phyloP scores from a whole-genome alignment of 2,888 invertebrate genomes.

The Dascillus cervinus region DNA sequence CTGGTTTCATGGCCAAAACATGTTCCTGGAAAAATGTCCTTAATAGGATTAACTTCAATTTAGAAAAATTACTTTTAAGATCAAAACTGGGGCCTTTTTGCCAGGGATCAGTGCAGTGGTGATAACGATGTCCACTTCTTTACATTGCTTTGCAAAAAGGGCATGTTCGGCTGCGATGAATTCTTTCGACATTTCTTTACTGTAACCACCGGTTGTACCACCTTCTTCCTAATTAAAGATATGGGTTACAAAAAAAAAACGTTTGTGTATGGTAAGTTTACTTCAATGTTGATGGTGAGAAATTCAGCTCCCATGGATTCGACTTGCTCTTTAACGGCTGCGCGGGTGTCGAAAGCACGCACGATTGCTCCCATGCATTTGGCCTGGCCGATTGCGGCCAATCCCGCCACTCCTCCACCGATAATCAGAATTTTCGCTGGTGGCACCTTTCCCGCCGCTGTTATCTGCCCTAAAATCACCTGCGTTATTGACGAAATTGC shows the following conservation, averaged over 20 bases:
- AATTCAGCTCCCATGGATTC: constrained; percentile 86
- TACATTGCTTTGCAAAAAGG: constrained; percentile 77
- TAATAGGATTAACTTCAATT: neutral
- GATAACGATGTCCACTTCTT: constrained; percentile 79
- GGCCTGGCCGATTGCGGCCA: constrained; percentile 80
- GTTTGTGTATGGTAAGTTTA: too few relatives aligned
- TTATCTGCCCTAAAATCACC: constrained; percentile 66
- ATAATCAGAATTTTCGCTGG: constrained; percentile 83
- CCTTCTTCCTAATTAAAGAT: constrained; percentile 68
- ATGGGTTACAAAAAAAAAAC: too few relatives aligned
- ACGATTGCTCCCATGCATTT: constrained; percentile 86
- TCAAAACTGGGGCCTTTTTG: constrained; percentile 71
- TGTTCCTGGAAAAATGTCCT: constrained; percentile 51
- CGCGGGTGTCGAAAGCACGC: constrained; percentile 78
- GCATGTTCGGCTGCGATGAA: constrained; percentile 82
- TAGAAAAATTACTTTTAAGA: constrained; percentile 56
- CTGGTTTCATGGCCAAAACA: constrained; percentile 74
- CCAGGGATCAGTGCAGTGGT: constrained; percentile 88
- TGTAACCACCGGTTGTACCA: constrained; percentile 66
- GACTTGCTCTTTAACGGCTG: constrained; percentile 76
- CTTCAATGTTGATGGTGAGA: constrained; percentile 64
- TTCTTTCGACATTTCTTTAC: constrained; percentile 79
- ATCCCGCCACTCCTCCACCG: constrained; percentile 84
- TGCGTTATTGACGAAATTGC: neutral
- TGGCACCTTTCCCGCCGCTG: constrained; percentile 82